Evolutionary conservation across 2,888 invertebrate species (phyloP), one percentile per base, ranked within the genome.

Genomic region (Chrysina gloriosa): DNA sequence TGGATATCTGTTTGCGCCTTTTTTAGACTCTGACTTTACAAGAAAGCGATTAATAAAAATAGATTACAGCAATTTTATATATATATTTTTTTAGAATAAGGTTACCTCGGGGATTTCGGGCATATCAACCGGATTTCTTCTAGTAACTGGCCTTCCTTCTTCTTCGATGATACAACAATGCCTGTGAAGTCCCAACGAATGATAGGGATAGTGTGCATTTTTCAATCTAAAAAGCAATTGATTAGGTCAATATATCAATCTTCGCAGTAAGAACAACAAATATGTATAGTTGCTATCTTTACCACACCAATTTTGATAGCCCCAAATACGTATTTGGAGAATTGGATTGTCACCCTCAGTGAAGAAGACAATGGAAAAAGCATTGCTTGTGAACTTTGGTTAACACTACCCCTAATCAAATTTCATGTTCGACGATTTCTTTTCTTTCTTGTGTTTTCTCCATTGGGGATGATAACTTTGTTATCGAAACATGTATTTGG

Each of bases 111-210:
- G 19, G n/a, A 4, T 14, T 47, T 27, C 34, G 7, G 71, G 71
- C 65, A 69, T 71, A 63, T 70, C 71, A 2, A 45, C 19, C 3
- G 63, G 56, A 61, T 71, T 70, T 65, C 74, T 69, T 66, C 74
- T 69, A 1, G 74, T 75, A 6, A 45, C 68, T 31, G 75, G 72
- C 31, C 73, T 68, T 2, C 68, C 11, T 11, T 73, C 54, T 5
- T 31, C 31, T 9, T 21, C 25, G 1, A 9, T 3, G 1, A 45
- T 23, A 42, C 63, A 63, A 19, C 48, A 27, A 29, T 63, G 67
- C 25, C 36, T 61, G 11, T 7, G 23, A 19, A 65, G 52, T 64
- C 25, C 54, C 31, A 64, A 23, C 25, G 21, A 34, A 7, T 63
- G 69, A 42, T 63, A 67, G 25, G 47, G 65, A 25, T 65, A 65